Evolutionary conservation across 2,888 invertebrate species (phyloP).

Genomic region (Epirrhoe alternata): DNA sequence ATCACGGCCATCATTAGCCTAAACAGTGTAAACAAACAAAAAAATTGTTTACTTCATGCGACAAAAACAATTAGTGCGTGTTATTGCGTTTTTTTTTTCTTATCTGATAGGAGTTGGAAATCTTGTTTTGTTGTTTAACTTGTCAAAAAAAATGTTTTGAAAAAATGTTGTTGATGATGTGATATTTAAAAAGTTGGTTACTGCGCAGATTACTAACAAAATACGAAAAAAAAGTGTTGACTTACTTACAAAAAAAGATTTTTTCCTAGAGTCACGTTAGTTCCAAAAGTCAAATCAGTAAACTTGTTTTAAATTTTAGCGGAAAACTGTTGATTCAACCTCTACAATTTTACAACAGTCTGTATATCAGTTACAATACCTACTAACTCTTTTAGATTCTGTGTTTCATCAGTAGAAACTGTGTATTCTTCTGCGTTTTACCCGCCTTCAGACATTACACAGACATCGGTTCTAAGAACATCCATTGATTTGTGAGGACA

Average conservation of each 20-base stretch:
- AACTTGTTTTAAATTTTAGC: neutral
- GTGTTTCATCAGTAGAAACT: conserved; percentile 19
- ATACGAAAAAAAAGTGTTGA: neutral
- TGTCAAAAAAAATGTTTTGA: conserved; percentile 18
- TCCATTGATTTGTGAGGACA: conserved; percentile 55
- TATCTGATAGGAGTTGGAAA: conserved; percentile 20
- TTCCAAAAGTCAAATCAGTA: neutral
- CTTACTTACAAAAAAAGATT: neutral
- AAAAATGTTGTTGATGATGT: neutral
- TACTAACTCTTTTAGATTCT: conserved; percentile 13
- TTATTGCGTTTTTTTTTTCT: conserved; percentile 19
- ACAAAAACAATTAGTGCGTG: conserved; percentile 3
- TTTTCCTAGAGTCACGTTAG: too few species aligned
- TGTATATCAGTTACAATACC: neutral
- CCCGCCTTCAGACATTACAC: conserved; percentile 52
- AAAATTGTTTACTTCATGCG: conserved; percentile 7
- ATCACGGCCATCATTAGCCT: too few species aligned
- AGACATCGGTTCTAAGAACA: conserved; percentile 55
- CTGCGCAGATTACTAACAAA: neutral
- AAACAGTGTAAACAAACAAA: neutral
- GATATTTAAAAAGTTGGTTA: neutral
- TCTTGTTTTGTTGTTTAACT: conserved; percentile 23
- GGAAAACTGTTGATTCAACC: neutral
- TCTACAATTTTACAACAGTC: conserved; percentile 10
- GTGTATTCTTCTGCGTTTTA: conserved; percentile 28